Evolutionary conservation across 2,113 vertebrate genomes (phyloP).

Genomic region (Oreocharis arfaki): DNA sequence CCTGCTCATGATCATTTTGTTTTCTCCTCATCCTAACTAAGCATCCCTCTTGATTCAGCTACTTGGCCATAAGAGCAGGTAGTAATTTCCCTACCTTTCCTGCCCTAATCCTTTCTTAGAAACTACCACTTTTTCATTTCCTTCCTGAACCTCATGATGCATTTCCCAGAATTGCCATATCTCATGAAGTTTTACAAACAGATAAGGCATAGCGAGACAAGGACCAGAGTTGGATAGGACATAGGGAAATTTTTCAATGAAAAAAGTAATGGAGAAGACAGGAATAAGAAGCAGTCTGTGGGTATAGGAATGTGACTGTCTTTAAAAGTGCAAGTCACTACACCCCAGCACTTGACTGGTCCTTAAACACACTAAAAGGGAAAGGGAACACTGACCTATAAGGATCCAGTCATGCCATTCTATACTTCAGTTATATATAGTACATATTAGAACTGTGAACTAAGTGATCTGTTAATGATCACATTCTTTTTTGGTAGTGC

Average conservation of each 20-base stretch:
- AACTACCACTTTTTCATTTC: not conserved
- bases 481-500: not conserved
- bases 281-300: not conserved
- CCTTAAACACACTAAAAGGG: not conserved
- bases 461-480: not conserved
- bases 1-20: not conserved
- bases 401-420: not conserved
- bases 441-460: not conserved
- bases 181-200: not conserved
- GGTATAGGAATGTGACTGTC: not conserved
- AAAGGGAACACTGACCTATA: not conserved
- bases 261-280: not conserved
- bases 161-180: not conserved
- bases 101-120: not conserved
- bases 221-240: not conserved
- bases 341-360: rapidly evolving
- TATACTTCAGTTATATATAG: not conserved
- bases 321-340: not conserved
- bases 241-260: not conserved
- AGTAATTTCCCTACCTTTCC: not conserved
- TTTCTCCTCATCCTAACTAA: not conserved
- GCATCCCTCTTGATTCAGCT: not conserved
- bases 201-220: not conserved
- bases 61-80: not conserved
- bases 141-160: not conserved